Base-by-base conservation (phyloP, 30 jellyfish, hydroid and myxozoan species). In the Pelagia noctiluca region DNA sequence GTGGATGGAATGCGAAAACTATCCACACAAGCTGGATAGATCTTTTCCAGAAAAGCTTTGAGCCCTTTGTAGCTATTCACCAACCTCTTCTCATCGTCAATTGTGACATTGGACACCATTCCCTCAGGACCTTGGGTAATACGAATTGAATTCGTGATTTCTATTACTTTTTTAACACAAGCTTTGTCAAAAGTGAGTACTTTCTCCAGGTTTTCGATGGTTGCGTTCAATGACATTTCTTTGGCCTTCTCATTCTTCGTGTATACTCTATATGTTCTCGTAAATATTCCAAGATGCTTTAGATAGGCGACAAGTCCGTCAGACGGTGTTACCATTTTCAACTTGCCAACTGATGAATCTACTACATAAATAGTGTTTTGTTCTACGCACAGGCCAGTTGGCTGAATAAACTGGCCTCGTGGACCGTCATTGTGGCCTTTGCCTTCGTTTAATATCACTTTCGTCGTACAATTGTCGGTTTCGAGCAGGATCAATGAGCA, bases 321-420 rank as follows among this genome's bases (percentile, higher is more conserved):
- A 30, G 80, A 16, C 7, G 80, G 13, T 3, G 26, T 32, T 30
- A 67, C 63, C 0, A 67, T 38, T 67, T 67, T 67, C 11, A 67
- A 33, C 23, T 34, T 67, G 12, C 62, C 35, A 3, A 63, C 80
- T 30, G 80, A 61, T 35, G 80, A 67, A 33, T 67, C 80, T 31
- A 67, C 35, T 5, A 67, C 63, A 22, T 67, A 67, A 8, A 67
- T 5, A 5, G 63, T 74, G 2, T 49, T 74, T 2, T 1, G n/a
- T 24, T 71, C 84, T 5, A 36, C 71, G 23, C n/a, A 71, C 26
- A 71, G 37, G 16, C 84, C 84, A 71, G 84, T 71, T 71, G 84
- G 84, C 30, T 71, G 84, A 1, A 47, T 47, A 46, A 71, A 71
- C 23, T 12, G 46, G 3, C 84, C 84, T 71, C 29, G 46, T 19